Conservation (phyloP, 2,797 vertebrate genomes). For the Cynodonichthys magdalenae region DNA sequence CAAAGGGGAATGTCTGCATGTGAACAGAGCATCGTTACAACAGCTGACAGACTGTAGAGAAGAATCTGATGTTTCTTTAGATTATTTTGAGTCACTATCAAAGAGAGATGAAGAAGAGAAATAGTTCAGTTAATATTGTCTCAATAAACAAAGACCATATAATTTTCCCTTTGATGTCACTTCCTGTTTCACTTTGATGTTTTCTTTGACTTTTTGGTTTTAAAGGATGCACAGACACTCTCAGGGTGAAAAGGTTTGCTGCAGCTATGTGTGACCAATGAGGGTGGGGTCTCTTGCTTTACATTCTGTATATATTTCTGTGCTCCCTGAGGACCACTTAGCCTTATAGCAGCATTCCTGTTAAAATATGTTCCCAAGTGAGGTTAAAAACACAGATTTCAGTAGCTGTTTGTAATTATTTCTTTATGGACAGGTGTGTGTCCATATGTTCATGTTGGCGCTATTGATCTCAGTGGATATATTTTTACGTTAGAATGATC, state of each 20-base stretch:
- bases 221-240: constrained; percentile 8
- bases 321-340: constrained; percentile 25
- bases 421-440: constrained; percentile 34
- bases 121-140: too few species aligned
- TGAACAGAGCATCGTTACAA: too few species aligned
- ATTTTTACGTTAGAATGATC: background rate
- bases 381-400: constrained; percentile 14
- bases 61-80: too few species aligned
- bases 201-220: too few species aligned
- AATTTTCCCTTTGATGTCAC: too few species aligned
- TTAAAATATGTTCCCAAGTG: constrained; percentile 3
- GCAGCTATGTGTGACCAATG: constrained; percentile 29
- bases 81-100: too few species aligned
- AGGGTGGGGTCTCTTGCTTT: constrained; percentile 3
- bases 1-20: too few species aligned
- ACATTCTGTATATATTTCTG: constrained; percentile 36
- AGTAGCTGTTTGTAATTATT: background rate
- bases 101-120: too few species aligned
- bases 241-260: constrained; percentile 39
- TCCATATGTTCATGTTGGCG: constrained; percentile 38
- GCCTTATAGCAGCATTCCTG: constrained; percentile 28
- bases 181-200: too few species aligned
- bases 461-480: constrained; percentile 32
- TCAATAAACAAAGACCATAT: too few species aligned
- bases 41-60: too few species aligned